These are phyloP conservation scores for Labeo catla DNA, from an alignment of 2,113 vertebrate genomes.

Conservation along the genomic window DNA sequence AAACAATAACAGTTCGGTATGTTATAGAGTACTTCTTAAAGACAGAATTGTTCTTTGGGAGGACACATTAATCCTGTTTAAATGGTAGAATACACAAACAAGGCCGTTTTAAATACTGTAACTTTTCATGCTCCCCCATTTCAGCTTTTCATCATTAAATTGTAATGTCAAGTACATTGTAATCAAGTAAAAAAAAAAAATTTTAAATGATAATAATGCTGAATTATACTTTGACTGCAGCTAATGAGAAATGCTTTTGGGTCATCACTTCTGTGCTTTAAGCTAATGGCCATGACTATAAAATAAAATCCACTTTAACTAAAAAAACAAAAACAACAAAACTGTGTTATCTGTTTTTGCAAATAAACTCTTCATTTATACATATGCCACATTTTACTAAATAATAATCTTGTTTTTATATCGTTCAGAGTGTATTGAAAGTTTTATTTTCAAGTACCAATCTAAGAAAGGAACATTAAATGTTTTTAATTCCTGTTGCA, in stretches of 20 bases:
- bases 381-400: neutral
- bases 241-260: neutral
- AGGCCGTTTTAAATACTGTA: neutral
- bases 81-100: neutral
- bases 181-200: neutral
- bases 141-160: neutral
- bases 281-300: neutral
- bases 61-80: neutral
- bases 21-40: neutral
- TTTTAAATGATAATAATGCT: neutral
- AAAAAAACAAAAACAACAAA: too few relatives aligned
- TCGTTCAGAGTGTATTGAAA: neutral
- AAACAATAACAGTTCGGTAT: neutral
- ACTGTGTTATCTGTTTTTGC: too few relatives aligned
- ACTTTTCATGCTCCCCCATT: neutral
- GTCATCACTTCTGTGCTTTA: neutral
- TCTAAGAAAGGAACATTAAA: neutral
- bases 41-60: neutral
- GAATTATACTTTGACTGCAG: neutral
- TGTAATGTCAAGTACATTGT: neutral
- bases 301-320: too few relatives aligned
- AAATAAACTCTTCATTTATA: too few relatives aligned
- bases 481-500: neutral
- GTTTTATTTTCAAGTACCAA: neutral
- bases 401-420: neutral